A percentile compares a stretch with the other conserved stretches of the same genome.
phyloP scores from a whole-genome alignment of 2,797 vertebrate species.

The Enteromius fasciolatus region DNA sequence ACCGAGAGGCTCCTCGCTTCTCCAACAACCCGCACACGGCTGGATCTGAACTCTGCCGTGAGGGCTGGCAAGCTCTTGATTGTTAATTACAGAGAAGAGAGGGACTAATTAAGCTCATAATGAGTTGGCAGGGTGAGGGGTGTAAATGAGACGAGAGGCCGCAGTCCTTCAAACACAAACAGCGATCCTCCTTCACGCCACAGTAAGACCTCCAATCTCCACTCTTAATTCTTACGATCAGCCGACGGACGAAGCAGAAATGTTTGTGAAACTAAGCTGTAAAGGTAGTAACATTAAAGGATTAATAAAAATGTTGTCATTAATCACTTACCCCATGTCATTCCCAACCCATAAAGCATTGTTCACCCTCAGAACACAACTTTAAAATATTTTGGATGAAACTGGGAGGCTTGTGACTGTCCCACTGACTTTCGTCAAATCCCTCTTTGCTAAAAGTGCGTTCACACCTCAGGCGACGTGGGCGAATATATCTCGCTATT shows the following conservation, averaged over 20 bases:
- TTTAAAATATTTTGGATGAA: no score
- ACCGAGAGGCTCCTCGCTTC: neutral
- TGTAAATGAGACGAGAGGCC: slow-evolving; percentile 12
- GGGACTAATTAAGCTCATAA: slow-evolving; percentile 55
- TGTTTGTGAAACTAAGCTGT: no score
- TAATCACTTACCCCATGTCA: no score
- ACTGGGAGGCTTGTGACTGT: no score
- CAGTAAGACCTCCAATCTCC: neutral
- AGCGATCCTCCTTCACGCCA: neutral
- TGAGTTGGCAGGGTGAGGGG: slow-evolving; percentile 47
- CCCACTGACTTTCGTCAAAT: no score
- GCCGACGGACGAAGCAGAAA: neutral
- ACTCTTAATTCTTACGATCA: neutral
- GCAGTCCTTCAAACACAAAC: slow-evolving; percentile 29
- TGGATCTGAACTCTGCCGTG: neutral
- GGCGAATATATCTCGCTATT: no score
- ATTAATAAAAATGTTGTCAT: no score
- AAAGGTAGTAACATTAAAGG: no score
- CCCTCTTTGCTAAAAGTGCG: no score
- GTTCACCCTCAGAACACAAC: no score
- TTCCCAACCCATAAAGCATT: no score
- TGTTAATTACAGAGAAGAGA: slow-evolving; percentile 41
- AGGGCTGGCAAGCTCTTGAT: slow-evolving; percentile 20
- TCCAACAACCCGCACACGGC: neutral
- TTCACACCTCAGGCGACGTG: no score